phyloP scores from a whole-genome alignment of 2,797 vertebrate genomes.

The Rhabdophis nuchalis region DNA sequence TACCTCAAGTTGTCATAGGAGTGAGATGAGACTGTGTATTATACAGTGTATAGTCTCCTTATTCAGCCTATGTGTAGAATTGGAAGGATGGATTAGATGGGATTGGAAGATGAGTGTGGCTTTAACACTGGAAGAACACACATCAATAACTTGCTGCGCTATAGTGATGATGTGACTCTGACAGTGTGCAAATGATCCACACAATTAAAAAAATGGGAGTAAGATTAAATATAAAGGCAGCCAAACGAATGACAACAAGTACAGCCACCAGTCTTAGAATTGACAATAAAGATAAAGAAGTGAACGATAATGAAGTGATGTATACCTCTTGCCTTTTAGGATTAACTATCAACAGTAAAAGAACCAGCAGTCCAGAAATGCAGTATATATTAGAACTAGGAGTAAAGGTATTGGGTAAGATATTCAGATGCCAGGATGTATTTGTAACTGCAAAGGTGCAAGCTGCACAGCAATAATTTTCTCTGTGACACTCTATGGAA shows the following conservation, averaged over 20 bases:
- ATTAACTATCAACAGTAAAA: not conserved
- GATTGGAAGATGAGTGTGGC: not conserved
- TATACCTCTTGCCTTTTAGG: not conserved
- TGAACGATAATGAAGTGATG: not conserved
- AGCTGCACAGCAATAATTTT: not conserved
- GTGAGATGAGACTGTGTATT: not conserved
- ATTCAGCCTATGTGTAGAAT: not conserved
- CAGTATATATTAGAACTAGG: not conserved
- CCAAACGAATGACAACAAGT: not conserved
- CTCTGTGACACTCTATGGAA: not conserved
- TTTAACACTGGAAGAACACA: not conserved
- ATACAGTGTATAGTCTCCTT: not conserved
- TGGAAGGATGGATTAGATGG: too few relatives aligned
- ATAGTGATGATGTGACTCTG: not conserved
- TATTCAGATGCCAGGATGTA: not conserved
- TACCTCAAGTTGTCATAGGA: not conserved
- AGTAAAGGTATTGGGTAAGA: not conserved
- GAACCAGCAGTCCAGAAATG: not conserved
- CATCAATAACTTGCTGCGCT: not conserved
- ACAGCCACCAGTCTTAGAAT: not conserved
- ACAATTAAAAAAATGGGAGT: not conserved
- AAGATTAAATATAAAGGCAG: not conserved
- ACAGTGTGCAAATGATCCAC: not conserved
- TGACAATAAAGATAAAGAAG: not conserved
- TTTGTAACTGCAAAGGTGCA: not conserved